phyloP scores from a whole-genome alignment of 2,888 invertebrate species.

The Trissoscelio sp. region DNA sequence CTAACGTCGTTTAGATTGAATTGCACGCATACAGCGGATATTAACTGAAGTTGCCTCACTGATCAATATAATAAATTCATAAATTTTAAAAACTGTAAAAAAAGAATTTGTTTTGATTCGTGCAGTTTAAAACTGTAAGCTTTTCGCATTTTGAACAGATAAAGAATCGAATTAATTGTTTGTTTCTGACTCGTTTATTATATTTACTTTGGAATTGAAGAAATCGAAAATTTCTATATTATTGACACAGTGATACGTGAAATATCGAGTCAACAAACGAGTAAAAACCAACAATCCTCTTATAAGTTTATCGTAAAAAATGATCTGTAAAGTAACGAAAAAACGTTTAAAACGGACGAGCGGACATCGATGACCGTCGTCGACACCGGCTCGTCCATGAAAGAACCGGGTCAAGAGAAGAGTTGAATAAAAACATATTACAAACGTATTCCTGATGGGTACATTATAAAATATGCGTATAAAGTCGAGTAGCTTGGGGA shows the following conservation, averaged over 20 bases:
- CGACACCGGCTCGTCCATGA: neutral
- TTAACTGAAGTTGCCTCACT: no score
- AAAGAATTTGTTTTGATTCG: no score
- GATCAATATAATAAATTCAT: no score
- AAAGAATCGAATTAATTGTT: no score
- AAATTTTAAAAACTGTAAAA: no score
- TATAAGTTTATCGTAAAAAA: neutral
- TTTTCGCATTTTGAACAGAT: no score
- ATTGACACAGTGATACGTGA: neutral
- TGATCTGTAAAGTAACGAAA: neutral
- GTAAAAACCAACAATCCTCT: conserved; percentile 30
- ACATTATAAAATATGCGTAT: conserved; percentile 34
- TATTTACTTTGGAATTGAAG: no score
- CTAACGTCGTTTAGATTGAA: neutral
- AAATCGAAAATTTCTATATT: neutral
- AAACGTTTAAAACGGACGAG: neutral
- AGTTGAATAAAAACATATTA: conserved; percentile 23
- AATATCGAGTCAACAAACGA: conserved; percentile 5
- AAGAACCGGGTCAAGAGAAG: neutral
- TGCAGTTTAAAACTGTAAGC: no score
- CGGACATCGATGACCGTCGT: neutral
- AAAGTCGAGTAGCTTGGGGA: conserved; percentile 20
- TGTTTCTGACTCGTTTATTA: neutral
- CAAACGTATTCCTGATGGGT: conserved; percentile 20
- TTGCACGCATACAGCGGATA: neutral